Evolutionary conservation across 2,888 invertebrate species (phyloP).

Genomic region (Strigamia transsilvanica): DNA sequence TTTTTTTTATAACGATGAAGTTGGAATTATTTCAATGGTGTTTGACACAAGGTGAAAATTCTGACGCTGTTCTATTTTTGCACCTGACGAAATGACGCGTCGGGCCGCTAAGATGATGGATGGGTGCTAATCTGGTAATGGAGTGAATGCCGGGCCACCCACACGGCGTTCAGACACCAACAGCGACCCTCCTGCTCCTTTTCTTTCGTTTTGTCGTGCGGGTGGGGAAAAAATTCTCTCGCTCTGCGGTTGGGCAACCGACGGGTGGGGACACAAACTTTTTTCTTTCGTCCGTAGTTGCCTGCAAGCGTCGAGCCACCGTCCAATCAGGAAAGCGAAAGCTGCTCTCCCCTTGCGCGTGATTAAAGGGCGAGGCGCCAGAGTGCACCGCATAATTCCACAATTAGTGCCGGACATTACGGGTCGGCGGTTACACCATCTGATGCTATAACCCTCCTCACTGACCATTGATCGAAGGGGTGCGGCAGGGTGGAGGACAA

Average conservation of each 20-base stretch:
- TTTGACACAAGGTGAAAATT: conserved; percentile 17
- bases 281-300: conserved; percentile 49
- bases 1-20: not conserved
- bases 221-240: conserved; percentile 37
- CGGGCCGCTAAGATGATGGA: conserved; percentile 44
- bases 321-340: conserved; percentile 44
- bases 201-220: conserved; percentile 31
- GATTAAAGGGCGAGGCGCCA: conserved; percentile 52
- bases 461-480: conserved; percentile 49
- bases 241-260: conserved; percentile 44
- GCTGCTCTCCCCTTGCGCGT: conserved; percentile 51
- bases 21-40: not conserved
- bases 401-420: conserved; percentile 53
- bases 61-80: conserved; percentile 38
- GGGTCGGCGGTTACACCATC: conserved; percentile 45
- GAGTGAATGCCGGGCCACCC: conserved; percentile 44
- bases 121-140: conserved; percentile 49
- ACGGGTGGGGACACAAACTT: conserved; percentile 49
- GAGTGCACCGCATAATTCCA: conserved; percentile 53
- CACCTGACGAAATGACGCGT: conserved; percentile 48
- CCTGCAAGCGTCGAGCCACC: conserved; percentile 46
- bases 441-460: conserved; percentile 48
- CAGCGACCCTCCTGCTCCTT: conserved; percentile 40
- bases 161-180: conserved; percentile 39
- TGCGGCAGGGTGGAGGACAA: conserved; percentile 39